A percentile compares a stretch with the other conserved stretches of the same genome.
Evolutionary conservation across 2,797 vertebrate species (phyloP).

Genomic region (Falco peregrinus): DNA sequence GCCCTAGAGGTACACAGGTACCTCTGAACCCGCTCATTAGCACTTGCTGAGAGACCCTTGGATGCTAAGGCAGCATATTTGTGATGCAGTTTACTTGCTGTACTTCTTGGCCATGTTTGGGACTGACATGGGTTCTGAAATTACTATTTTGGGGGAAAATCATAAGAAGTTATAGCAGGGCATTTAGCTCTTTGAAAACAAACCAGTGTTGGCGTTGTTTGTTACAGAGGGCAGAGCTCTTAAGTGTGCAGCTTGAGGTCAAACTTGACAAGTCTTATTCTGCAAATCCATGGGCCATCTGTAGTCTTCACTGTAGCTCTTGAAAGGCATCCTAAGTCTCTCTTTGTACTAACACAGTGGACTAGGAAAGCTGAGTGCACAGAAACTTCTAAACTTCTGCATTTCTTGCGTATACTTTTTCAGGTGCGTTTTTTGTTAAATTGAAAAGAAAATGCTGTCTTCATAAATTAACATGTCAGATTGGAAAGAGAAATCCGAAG

Average conservation of each 20-base stretch:
- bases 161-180: not conserved
- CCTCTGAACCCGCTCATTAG: not conserved
- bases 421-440: not conserved
- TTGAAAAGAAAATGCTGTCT: not conserved
- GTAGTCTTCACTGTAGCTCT: not conserved
- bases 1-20: not conserved
- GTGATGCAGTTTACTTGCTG: not conserved
- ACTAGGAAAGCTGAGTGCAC: not conserved
- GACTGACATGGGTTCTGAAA: not conserved
- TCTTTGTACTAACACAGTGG: not conserved
- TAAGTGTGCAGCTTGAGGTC: not conserved
- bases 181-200: not conserved
- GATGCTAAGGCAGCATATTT: not conserved
- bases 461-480: not conserved
- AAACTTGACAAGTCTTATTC: not conserved
- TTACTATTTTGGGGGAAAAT: not conserved
- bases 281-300: not conserved
- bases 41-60: not conserved
- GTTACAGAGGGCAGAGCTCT: not conserved
- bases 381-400: not conserved
- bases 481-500: not conserved
- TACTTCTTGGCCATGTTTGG: not conserved
- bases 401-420: not conserved
- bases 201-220: not conserved
- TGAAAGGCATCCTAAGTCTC: not conserved